Evolutionary conservation across 2,888 invertebrate species (phyloP).

Genomic region (Sabatieria punctata): DNA sequence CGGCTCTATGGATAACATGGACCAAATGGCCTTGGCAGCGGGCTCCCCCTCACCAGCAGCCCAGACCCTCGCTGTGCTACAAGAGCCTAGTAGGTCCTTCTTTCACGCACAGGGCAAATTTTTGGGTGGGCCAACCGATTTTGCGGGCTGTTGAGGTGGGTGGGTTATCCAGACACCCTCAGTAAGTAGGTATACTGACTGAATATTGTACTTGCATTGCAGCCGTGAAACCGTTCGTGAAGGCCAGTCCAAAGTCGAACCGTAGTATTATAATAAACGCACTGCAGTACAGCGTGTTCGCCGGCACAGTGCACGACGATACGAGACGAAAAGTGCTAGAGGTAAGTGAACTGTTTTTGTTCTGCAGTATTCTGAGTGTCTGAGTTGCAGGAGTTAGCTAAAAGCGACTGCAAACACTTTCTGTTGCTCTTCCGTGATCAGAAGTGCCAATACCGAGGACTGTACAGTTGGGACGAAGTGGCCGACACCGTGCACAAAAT

Average conservation of each 20-base stretch:
- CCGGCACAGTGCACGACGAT: conserved; percentile 86
- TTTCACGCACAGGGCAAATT: too few relatives aligned
- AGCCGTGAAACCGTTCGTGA: conserved; percentile 87
- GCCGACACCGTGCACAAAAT: conserved; percentile 59
- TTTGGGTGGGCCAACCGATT: too few relatives aligned
- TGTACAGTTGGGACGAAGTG: conserved; percentile 84
- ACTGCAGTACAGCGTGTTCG: conserved; percentile 93
- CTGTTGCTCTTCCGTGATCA: conserved; percentile 92
- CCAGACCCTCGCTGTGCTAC: too few relatives aligned
- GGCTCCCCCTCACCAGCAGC: too few relatives aligned
- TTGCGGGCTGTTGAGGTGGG: too few relatives aligned
- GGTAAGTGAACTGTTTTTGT: too few relatives aligned
- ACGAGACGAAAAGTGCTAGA: conserved; percentile 80
- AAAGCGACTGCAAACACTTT: conserved; percentile 92
- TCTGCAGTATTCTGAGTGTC: neutral
- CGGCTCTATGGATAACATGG: too few relatives aligned
- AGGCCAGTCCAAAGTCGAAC: conserved; percentile 92
- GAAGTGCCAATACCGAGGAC: conserved; percentile 88
- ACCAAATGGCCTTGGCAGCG: too few relatives aligned
- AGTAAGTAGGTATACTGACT: too few relatives aligned
- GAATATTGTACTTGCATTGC: too few relatives aligned
- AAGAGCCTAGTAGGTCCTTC: too few relatives aligned
- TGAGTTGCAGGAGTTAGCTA: conserved; percentile 52
- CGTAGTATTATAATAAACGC: conserved; percentile 90
- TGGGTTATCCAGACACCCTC: too few relatives aligned